Evolutionary conservation across 2,888 invertebrate genomes (phyloP).

Genomic region (Julus scandinavius): DNA sequence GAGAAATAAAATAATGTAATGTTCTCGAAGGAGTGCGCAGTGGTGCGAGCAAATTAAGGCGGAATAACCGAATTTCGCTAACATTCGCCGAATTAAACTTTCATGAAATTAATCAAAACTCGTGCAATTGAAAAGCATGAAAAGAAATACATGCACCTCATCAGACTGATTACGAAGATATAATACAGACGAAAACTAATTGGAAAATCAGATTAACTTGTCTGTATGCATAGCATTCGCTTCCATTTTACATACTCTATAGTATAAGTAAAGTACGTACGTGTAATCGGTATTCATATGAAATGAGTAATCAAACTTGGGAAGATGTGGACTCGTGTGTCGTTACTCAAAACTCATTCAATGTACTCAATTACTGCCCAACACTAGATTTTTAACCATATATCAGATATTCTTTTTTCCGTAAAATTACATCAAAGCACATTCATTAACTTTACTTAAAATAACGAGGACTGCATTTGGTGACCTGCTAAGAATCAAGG

Average conservation of each 20-base stretch:
- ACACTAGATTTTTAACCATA: no score
- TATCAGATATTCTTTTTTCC: no score
- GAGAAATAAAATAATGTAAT: neutral
- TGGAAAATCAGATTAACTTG: neutral
- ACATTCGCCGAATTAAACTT: constrained; percentile 1
- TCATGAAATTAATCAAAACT: neutral
- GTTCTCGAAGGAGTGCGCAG: neutral
- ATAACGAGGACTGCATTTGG: no score
- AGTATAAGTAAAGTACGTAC: no score
- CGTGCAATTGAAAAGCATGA: neutral
- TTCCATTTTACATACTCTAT: neutral
- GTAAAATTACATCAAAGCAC: no score
- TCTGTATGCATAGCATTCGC: neutral
- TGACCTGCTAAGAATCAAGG: no score
- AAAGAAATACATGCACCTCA: neutral
- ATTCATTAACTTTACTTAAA: no score
- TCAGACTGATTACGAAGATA: neutral
- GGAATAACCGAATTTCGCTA: neutral
- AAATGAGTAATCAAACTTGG: no score
- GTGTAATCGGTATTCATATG: no score
- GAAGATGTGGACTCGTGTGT: no score
- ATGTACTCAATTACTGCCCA: no score
- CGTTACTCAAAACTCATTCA: no score
- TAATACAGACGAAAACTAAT: neutral
- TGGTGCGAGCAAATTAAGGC: neutral